Evolutionary conservation across 2,113 vertebrate species (phyloP), one percentile per base, ranked within the genome.

Genomic region (Phalacrocorax brasilianus): DNA sequence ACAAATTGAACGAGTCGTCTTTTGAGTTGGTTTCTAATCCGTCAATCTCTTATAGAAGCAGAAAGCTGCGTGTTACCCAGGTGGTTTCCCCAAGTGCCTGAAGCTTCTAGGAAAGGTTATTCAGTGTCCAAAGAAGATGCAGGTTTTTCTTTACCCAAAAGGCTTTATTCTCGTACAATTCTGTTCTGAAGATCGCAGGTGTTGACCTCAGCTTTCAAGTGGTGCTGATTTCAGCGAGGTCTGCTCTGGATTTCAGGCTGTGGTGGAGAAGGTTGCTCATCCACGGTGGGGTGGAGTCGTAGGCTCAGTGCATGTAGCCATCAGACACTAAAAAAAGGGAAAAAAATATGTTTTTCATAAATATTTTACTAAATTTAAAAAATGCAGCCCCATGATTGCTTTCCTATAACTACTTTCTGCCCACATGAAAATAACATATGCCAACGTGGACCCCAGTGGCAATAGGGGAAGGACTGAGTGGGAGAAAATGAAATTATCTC

Each of bases 261-360:
- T 62, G 72, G 12, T 44, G 33, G 56, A 52, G 75, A 58, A 79
- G 26, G 8, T 7, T 2, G 62, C 81, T 89, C 53, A 55, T 62
- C 44, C 24, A 26, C 2, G 0, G 4, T 5, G 38, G 44, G 66
- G 4, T 63, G 19, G 67, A 81, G n/a, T 73, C 4, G 0, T 17
- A 59, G 78, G 27, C 50, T 55, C 24, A 7, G 33, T 21, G 76
- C 44, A 20, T 10, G n/a, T 33, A 49, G 67, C 47, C 71, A 2
- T 18, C 45, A 21, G 73, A 30, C 63, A 3, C 73, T 42, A 49
- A 68, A 83, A 88, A 35, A 5, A 40, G 44, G 52, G 38, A 26
- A n/a, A 74, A 76, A 85, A 78, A 12, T 0, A 24, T 21, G 11
- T 62, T 66, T 28, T 77, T 91, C 33, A 12, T 45, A 27, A 61